A percentile compares a stretch with the other conserved stretches of the same genome.
These are phyloP conservation scores for Metallyticus violacea DNA, from an alignment of 2,888 invertebrate genomes.

Conservation along the genomic window DNA sequence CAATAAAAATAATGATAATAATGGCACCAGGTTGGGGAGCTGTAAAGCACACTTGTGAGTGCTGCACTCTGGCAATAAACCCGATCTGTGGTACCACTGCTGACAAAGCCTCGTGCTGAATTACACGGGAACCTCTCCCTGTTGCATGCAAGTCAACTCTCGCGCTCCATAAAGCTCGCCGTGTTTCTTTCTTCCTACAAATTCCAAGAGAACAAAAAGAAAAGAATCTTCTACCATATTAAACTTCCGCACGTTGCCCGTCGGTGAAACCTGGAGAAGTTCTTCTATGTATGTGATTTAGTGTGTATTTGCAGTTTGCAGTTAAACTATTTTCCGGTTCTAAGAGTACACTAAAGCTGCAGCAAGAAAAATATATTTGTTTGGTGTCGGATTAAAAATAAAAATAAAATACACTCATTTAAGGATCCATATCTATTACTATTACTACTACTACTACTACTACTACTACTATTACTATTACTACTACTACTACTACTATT, in stretches of 20 bases:
- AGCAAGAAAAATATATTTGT: not conserved
- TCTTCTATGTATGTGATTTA: not conserved
- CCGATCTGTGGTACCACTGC: not conserved
- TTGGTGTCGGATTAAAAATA: too few species aligned
- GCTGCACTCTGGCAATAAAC: not conserved
- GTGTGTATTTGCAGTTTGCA: not conserved
- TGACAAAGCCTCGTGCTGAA: not conserved
- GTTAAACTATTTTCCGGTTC: not conserved
- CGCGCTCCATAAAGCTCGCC: not conserved
- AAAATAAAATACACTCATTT: too few species aligned
- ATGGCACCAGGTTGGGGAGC: too few species aligned
- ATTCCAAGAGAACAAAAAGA: not conserved
- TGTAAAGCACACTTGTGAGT: not conserved
- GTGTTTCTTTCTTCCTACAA: too few species aligned
- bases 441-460: too few species aligned
- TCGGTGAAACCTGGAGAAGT: not conserved
- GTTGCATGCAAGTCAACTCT: not conserved
- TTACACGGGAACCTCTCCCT: too few species aligned
- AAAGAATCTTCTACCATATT: not conserved
- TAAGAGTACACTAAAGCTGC: not conserved
- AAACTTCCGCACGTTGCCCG: not conserved
- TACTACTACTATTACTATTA: too few species aligned
- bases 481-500: too few species aligned
- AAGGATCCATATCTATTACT: too few species aligned
- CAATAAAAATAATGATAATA: not conserved